Evolutionary conservation across 2,113 vertebrate species (phyloP), one percentile per base, ranked within the genome.

Genomic region (Zapus hudsonius): DNA sequence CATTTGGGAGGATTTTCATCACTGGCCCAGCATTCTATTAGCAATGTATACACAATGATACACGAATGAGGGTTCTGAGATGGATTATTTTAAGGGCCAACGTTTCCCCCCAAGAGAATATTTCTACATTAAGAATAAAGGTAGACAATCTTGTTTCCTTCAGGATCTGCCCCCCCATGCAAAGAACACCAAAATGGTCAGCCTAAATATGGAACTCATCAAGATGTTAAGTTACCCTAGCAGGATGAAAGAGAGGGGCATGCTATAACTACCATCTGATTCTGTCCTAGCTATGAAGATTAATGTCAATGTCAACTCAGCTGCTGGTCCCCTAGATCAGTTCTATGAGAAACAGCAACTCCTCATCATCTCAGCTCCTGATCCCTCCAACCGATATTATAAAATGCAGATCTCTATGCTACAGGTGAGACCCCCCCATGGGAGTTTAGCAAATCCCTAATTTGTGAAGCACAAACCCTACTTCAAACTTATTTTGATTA

Each of bases 391-490:
- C 95, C 95, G 97, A 17, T 98, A 99, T 96, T 99, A 99, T 97
- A 99, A 99, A 94, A 97, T 99, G 97, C 99, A 99, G 97, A 99
- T 98, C 90, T 93, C 98, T 84, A 99, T 99, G 98, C 97, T 99
- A 91, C 99, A 99, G 98, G 99, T 99, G 93, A 97, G 98, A 75
- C 10, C 22, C 40, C 0, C 85, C 61, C 6, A 84, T 16, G 4
- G 23, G 2, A 0, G 13, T 38, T 42, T 42, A 10, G 1, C 17
- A n/a, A 70, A 86, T 22, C 83, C 25, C 87, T 94, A 61, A 33
- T 70, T 38, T 90, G 59, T 88, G 64, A 9, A 63, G 23, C 64
- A 72, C 84, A 93, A 95, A 90, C 2, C 6, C 47, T 76, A 40
- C 44, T 81, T 79, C 16, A 4, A 69, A 27, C 31, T 90, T 90